A percentile compares a stretch with the other conserved stretches of the same genome.
These are phyloP conservation scores for Alfaro cultratus DNA, from an alignment of 2,797 vertebrate genomes.

Conservation along the genomic window DNA sequence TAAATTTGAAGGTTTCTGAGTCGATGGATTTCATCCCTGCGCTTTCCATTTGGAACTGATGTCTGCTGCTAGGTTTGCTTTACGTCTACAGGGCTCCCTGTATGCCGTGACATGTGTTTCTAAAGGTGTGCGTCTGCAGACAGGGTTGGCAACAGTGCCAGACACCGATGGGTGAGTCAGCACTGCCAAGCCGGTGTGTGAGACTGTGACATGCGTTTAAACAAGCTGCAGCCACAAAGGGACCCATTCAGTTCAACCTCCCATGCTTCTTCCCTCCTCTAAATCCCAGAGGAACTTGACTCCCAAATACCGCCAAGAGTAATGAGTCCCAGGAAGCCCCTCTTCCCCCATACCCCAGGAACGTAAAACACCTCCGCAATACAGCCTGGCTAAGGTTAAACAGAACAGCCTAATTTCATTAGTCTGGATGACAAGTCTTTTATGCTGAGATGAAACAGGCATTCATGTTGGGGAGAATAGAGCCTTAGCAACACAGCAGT, in stretches of 20 bases:
- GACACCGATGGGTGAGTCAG: constrained; percentile 71
- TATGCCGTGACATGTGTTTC: constrained; percentile 20
- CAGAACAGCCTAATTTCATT: constrained; percentile 48
- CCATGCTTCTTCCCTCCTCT: constrained; percentile 55
- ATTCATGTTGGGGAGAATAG: constrained; percentile 36
- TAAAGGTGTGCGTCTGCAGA: constrained; percentile 38
- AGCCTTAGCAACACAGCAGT: constrained; percentile 47
- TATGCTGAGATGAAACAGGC: constrained; percentile 14
- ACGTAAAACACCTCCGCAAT: constrained; percentile 58
- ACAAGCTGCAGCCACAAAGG: constrained; percentile 75
- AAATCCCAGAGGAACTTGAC: constrained; percentile 78
- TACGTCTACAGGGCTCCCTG: constrained; percentile 11
- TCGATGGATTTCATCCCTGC: background rate
- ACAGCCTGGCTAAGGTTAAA: constrained; percentile 38
- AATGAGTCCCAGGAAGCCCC: constrained; percentile 70
- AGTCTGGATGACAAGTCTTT: constrained; percentile 35
- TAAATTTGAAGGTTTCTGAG: background rate
- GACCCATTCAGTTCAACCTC: constrained; percentile 71
- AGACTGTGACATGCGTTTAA: constrained; percentile 78
- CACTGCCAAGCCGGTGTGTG: constrained; percentile 66
- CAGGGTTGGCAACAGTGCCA: constrained; percentile 38
- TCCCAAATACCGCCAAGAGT: constrained; percentile 56
- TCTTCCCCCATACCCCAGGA: constrained; percentile 23
- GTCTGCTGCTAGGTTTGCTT: background rate
- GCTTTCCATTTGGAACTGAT: background rate